phyloP scores from a whole-genome alignment of 2,797 vertebrate genomes.

The Gymnothorax javanicus region DNA sequence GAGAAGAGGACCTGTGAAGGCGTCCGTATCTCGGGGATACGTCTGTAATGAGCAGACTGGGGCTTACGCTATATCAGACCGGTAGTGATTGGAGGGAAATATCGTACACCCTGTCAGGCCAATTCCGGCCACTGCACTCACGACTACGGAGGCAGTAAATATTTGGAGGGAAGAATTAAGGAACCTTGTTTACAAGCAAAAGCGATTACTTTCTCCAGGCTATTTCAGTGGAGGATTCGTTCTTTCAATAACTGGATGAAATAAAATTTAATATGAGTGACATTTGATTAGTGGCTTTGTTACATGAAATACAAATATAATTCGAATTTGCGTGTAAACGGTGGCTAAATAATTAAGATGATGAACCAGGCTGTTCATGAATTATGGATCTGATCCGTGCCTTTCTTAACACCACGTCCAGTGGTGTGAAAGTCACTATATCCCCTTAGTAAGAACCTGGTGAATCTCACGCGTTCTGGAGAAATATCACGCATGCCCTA shows the following conservation, averaged over 20 bases:
- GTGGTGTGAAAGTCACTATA: conserved; percentile 28
- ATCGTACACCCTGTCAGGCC: background rate
- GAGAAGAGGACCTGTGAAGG: conserved; percentile 16
- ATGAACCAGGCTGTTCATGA: background rate
- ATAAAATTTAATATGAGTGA: background rate
- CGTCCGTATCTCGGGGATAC: background rate
- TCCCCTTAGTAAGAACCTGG: background rate
- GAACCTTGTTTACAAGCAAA: background rate
- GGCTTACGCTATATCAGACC: background rate
- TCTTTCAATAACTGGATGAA: too few relatives aligned
- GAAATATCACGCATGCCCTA: conserved; percentile 23
- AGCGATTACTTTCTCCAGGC: background rate
- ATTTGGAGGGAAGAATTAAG: background rate
- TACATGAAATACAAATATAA: too few relatives aligned
- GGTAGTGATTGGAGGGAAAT: background rate
- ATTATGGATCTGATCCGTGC: background rate
- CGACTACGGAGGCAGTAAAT: background rate
- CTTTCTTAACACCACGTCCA: conserved; percentile 29
- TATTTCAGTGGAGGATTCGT: background rate
- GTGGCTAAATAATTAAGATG: conserved; percentile 7
- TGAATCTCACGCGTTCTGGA: conserved; percentile 34
- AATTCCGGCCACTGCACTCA: background rate
- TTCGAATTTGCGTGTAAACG: background rate
- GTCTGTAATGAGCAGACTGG: background rate
- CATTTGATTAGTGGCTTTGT: background rate